These are phyloP conservation scores for Cylloceria caligata DNA, from an alignment of 2,888 invertebrate species.

Conservation along the genomic window DNA sequence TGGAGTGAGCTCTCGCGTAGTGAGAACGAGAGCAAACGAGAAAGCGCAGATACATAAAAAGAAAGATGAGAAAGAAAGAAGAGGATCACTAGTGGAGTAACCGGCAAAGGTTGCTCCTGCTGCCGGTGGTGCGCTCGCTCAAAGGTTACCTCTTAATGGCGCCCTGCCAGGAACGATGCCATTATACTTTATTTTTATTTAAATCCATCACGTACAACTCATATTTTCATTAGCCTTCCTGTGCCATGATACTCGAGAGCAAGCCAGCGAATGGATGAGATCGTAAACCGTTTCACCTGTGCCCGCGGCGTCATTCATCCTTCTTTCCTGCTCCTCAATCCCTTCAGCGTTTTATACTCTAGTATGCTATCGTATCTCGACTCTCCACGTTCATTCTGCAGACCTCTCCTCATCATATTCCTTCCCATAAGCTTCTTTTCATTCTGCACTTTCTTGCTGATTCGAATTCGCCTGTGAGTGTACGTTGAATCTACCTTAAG, in stretches of 20 bases:
- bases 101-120: conserved; percentile 63
- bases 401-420: neutral
- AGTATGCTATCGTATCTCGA: neutral
- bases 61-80: conserved; percentile 48
- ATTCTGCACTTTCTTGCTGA: neutral
- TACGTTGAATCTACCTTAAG: neutral
- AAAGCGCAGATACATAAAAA: conserved; percentile 48
- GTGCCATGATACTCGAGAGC: conserved; percentile 66
- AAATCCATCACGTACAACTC: conserved; percentile 81
- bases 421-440: neutral
- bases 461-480: neutral
- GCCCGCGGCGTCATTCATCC: conserved; percentile 67
- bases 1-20: neutral
- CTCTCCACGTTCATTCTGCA: neutral
- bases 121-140: conserved; percentile 46
- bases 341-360: conserved; percentile 41
- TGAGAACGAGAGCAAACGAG: conserved; percentile 32
- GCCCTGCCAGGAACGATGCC: conserved; percentile 73
- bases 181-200: conserved; percentile 78
- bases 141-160: conserved; percentile 72
- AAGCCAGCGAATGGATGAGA: conserved; percentile 59
- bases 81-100: conserved; percentile 35
- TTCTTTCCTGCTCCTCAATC: conserved; percentile 43
- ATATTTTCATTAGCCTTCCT: conserved; percentile 84
- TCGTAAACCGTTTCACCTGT: conserved; percentile 72